Evolutionary conservation across 2,888 invertebrate species (phyloP), one percentile per base, ranked within the genome.

Genomic region (Strigamia transsilvanica): DNA sequence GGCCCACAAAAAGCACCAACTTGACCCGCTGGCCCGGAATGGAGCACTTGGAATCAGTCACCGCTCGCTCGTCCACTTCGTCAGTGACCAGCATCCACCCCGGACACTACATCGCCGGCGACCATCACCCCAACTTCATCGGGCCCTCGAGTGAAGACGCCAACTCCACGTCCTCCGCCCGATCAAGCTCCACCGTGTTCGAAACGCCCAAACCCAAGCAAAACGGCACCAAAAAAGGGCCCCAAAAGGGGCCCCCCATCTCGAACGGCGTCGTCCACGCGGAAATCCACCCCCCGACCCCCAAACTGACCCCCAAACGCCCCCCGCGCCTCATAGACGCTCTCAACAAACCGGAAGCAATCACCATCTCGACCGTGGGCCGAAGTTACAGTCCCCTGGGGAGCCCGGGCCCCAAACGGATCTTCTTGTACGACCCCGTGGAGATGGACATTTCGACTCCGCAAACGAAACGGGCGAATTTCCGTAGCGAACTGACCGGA

Each of bases 71-170:
- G 6, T 66, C 81, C n/a, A 32, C 34, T n/a, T 66, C 81, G 13
- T 78, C 77, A 10, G 38, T 66, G 10, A 34, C 32, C 13, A 42
- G 46, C 23, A 42, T 51, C 51, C 80, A 80, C 15, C 42, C 42
- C 4, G 81, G 81, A 0, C 81, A 81, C 61, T 82, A 82, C 78
- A 78, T 82, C 41, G 82, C 82, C 42, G 78, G 82, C 6, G 78
- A 82, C 15, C 82, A 82, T 18, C 82, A 82, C 46, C 82, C 13
- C 1, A 42, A 56, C 9, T 82, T 41, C 77, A 82, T 82, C 23
- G 82, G 27, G 12, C 82, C 82, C 13, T 82, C 82, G 42, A 78
- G 77, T 46, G 78, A 46, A 42, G 82, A 80, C 4, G 51, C 46
- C 12, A 32, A 21, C 21, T 51, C 42, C 4, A 23, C 21, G 4